Percentiles rank a stretch among this genome's conserved stretches.
These are phyloP conservation scores for Drosophila paramelanica DNA, from an alignment of 2,888 invertebrate species.

Conservation along the genomic window DNA sequence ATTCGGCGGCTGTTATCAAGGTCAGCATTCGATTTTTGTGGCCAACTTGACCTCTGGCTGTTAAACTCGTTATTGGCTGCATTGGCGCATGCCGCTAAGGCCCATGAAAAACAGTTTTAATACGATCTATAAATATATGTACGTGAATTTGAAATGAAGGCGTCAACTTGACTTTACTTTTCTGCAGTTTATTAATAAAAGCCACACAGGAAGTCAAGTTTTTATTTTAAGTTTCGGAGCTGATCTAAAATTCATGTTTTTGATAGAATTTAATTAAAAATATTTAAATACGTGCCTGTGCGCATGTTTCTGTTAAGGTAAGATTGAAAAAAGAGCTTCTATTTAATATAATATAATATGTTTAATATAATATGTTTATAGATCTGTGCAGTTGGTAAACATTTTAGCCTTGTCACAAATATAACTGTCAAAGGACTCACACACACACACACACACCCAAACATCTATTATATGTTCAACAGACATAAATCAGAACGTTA, in stretches of 20 bases:
- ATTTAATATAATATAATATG: too few species aligned
- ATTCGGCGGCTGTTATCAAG: constrained; percentile 70
- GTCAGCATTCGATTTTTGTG: constrained; percentile 48
- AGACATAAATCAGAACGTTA: constrained; percentile 42
- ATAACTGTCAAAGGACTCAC: constrained; percentile 17
- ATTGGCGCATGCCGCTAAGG: constrained; percentile 9
- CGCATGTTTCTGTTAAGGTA: background rate
- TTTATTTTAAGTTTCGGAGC: background rate
- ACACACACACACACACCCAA: constrained; percentile 3
- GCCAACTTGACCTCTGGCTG: constrained; percentile 54
- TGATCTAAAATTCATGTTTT: constrained; percentile 12
- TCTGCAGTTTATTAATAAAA: constrained; percentile 25
- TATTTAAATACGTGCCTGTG: background rate
- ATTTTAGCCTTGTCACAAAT: constrained; percentile 12
- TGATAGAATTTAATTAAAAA: background rate
- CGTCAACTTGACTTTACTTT: constrained; percentile 8
- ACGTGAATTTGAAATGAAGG: constrained; percentile 41
- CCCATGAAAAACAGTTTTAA: constrained; percentile 55
- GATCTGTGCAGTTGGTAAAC: background rate
- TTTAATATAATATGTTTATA: background rate
- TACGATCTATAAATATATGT: constrained; percentile 39
- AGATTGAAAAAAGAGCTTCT: background rate
- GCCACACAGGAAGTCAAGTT: constrained; percentile 38
- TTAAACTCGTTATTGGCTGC: constrained; percentile 27
- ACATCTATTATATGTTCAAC: background rate